Evolutionary conservation across 2,113 vertebrate species (phyloP).

Genomic region (Apteryx mantelli): DNA sequence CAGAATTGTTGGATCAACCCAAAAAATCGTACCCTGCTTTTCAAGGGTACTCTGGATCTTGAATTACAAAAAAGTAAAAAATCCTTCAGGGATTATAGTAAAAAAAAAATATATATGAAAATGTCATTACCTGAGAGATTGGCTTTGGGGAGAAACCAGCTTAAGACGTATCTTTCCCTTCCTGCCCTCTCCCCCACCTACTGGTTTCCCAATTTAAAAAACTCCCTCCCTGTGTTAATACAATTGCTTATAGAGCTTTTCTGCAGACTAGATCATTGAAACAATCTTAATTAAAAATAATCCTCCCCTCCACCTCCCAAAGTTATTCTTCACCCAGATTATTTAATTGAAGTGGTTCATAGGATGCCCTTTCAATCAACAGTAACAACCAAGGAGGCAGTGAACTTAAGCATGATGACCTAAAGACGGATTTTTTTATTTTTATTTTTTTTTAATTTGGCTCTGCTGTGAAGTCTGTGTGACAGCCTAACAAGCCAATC

Average conservation of each 20-base stretch:
- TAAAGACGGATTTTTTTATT: neutral
- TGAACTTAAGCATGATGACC: neutral
- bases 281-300: neutral
- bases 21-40: neutral
- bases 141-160: neutral
- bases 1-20: neutral
- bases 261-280: neutral
- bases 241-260: neutral
- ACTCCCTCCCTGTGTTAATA: neutral
- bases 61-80: slow-evolving; percentile 16
- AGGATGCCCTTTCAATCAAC: neutral
- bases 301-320: neutral
- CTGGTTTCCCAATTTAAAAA: neutral
- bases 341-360: neutral
- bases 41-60: neutral
- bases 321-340: neutral
- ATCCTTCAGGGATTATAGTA: slow-evolving; percentile 6
- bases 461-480: neutral
- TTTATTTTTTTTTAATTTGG: neutral
- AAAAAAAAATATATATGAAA: neutral
- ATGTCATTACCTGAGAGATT: neutral
- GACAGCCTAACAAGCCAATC: neutral
- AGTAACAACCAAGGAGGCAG: neutral
- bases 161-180: neutral
- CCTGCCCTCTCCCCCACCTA: neutral